Base-by-base conservation (phyloP, 2,888 invertebrate genomes). In the Steinernema scapterisci region DNA sequence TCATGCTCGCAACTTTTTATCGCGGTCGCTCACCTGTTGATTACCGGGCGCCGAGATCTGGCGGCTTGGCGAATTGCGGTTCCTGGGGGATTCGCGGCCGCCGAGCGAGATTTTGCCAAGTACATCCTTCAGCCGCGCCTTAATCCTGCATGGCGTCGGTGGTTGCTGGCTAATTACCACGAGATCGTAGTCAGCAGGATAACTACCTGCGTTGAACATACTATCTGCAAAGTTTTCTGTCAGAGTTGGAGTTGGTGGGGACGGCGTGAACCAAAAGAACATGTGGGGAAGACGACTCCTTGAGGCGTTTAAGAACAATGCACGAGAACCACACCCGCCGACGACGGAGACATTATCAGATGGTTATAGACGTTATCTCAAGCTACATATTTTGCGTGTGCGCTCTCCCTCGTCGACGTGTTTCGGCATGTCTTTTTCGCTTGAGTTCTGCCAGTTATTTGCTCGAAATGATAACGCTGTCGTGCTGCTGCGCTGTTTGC, bases 351-450 rank as follows among this genome's bases (percentile, higher is more conserved):
- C 63, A 63, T 63, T 63, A 63, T 63, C 63, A 63, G 63, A 63
- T 63, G 63, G 63, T 63, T 63, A 63, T 63, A 63, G 63, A 63
- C 63, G 63, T 63, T 63, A 63, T 63, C 63, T 63, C 63, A 63
- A 63, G 63, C 63, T 63, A 63, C 63, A 63, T 63, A 63, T 63
- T 63, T 63, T 63, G 63, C 63, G 63, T 63, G 63, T 63, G 63
- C 63, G 25, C 31, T 63, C 63, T 25, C 63, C 63, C 5, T 31
- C 31, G 27, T 63, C 63, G 63, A 63, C 63, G 63, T 63, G 63
- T 63, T 63, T 63, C 63, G 63, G 63, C 63, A 31, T 63, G 16
- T 63, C 63, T 63, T 63, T 27, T 63, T 63, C 63, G 63, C 63
- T 25, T 25, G 25, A 63, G 25, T 63, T 63, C 31, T 63, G 31